phyloP scores from a whole-genome alignment of 2,888 invertebrate species.

The Branchinecta sandiegonensis region DNA sequence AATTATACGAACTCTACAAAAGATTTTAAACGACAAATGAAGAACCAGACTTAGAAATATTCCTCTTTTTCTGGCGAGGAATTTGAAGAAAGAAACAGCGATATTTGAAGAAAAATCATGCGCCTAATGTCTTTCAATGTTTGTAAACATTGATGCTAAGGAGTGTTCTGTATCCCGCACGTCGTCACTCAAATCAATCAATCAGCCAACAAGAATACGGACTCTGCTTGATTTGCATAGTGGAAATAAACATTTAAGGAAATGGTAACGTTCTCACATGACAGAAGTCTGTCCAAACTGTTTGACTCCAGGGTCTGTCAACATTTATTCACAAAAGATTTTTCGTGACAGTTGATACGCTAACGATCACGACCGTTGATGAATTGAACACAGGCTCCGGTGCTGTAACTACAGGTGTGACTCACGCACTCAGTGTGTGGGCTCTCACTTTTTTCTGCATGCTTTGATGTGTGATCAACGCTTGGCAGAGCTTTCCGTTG shows the following conservation, averaged over 20 bases:
- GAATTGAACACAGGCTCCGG: neutral
- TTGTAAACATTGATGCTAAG: conserved; percentile 8
- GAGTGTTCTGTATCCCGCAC: neutral
- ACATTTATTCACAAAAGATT: conserved; percentile 2
- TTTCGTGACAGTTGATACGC: neutral
- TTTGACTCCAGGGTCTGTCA: neutral
- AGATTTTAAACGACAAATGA: no score
- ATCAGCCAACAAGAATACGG: conserved; percentile 4
- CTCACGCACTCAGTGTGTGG: no score
- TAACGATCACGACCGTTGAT: neutral
- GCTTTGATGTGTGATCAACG: no score
- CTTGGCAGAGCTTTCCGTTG: no score
- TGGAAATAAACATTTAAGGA: conserved; percentile 11
- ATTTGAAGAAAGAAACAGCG: no score
- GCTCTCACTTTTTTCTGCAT: no score
- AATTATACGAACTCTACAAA: no score
- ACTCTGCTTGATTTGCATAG: neutral
- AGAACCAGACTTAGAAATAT: no score
- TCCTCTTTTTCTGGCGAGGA: no score
- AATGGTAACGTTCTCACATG: conserved; percentile 3
- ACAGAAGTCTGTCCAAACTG: conserved; percentile 13
- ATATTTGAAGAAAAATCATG: no score
- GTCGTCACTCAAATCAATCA: conserved; percentile 11
- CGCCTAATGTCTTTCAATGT: neutral
- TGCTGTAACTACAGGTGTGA: neutral